A percentile compares a stretch with the other conserved stretches of the same genome.
These are phyloP conservation scores for Musca domestica DNA, from an alignment of 1,140 invertebrate species.

Conservation along the genomic window DNA sequence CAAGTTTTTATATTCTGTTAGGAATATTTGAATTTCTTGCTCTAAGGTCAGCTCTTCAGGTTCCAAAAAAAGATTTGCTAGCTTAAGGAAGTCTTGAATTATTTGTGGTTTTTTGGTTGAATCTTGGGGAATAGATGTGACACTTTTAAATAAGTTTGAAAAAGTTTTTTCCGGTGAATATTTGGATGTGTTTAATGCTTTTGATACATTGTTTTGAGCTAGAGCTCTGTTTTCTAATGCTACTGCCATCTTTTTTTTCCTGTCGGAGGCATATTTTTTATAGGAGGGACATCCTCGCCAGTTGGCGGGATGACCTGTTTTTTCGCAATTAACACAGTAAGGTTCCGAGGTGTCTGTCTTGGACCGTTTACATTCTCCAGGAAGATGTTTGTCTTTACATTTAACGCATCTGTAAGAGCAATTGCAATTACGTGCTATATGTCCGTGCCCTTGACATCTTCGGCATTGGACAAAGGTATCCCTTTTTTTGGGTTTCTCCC, in stretches of 20 bases:
- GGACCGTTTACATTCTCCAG: background rate
- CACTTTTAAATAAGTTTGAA: background rate
- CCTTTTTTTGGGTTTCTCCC: background rate
- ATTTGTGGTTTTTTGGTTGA: background rate
- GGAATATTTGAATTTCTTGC: background rate
- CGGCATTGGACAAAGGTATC: too few species aligned
- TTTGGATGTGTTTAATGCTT: too few species aligned
- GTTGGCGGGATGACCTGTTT: too few species aligned
- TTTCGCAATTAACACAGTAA: too few species aligned
- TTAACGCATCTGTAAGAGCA: background rate
- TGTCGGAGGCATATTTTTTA: background rate
- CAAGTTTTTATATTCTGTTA: background rate
- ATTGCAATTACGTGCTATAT: too few species aligned
- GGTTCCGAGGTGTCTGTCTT: background rate
- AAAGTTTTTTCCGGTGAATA: background rate
- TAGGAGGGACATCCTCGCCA: background rate
- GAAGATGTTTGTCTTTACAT: background rate
- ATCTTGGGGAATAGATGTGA: too few species aligned
- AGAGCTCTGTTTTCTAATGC: background rate
- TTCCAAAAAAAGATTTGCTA: background rate
- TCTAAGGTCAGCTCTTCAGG: background rate
- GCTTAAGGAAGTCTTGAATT: background rate
- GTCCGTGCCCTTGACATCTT: too few species aligned
- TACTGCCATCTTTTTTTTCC: background rate
- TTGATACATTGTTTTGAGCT: background rate